These are phyloP conservation scores for Diplogasteroides magnus DNA, from an alignment of 1,140 invertebrate genomes.

Conservation along the genomic window DNA sequence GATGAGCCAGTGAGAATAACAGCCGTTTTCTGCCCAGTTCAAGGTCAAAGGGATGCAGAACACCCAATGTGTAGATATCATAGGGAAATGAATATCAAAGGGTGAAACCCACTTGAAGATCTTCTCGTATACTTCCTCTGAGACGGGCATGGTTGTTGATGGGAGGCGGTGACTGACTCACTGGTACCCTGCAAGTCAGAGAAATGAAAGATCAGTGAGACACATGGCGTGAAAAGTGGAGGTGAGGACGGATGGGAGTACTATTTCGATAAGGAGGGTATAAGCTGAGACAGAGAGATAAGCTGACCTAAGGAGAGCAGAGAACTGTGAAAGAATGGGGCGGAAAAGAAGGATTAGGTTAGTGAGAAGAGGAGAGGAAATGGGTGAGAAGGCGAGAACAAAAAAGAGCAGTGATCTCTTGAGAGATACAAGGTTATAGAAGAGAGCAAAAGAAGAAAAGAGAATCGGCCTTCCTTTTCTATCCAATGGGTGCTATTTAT, in stretches of 20 bases:
- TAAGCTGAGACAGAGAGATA: no score
- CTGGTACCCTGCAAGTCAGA: not conserved
- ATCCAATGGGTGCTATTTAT: no score
- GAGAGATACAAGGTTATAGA: not conserved
- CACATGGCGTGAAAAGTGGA: not conserved
- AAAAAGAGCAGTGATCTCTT: not conserved
- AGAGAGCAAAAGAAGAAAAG: not conserved
- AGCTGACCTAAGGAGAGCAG: no score
- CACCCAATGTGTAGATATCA: not conserved
- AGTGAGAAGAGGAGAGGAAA: not conserved
- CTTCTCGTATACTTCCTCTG: not conserved
- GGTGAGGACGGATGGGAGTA: not conserved
- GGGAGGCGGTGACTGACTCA: not conserved
- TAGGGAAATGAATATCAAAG: not conserved
- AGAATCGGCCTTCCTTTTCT: no score
- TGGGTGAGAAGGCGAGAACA: not conserved
- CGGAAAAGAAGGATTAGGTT: not conserved
- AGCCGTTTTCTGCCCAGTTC: no score
- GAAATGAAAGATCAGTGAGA: not conserved
- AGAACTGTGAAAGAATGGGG: not conserved
- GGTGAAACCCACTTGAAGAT: not conserved
- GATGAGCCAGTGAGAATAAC: no score
- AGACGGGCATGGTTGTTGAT: not conserved
- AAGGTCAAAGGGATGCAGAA: no score
- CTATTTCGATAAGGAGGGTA: no score